Conservation (phyloP, 2,888 invertebrate genomes). For the Leucozona laternaria region DNA sequence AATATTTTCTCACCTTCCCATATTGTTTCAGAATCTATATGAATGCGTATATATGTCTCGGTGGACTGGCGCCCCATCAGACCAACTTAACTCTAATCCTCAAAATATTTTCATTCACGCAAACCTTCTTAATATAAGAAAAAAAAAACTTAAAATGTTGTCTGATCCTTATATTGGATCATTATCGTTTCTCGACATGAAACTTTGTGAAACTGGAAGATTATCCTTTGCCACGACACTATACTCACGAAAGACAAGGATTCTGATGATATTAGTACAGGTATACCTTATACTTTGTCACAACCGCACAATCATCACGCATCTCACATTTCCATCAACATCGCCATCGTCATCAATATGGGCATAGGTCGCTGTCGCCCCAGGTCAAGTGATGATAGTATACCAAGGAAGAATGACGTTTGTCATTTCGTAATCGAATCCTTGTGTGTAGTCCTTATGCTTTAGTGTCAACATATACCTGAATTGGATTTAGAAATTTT, state of each 20-base stretch:
- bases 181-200: conserved; percentile 67
- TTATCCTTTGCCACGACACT: conserved; percentile 57
- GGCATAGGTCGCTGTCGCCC: conserved; percentile 29
- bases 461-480: conserved; percentile 67
- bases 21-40: neutral
- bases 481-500: conserved; percentile 51
- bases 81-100: conserved; percentile 49
- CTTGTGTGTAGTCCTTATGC: conserved; percentile 32
- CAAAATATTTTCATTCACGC: conserved; percentile 69
- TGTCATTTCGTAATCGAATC: conserved; percentile 68
- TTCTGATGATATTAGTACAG: conserved; percentile 1
- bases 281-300: neutral
- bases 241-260: conserved; percentile 11
- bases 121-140: conserved; percentile 12
- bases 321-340: conserved; percentile 32
- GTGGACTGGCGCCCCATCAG: conserved; percentile 50
- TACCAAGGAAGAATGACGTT: neutral
- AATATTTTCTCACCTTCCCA: conserved; percentile 38
- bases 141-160: conserved; percentile 42
- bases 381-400: conserved; percentile 15
- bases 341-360: conserved; percentile 37
- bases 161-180: conserved; percentile 72
- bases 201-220: conserved; percentile 63
- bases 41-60: neutral
- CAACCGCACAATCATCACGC: conserved; percentile 52